Conservation (phyloP, 1,140 invertebrate genomes). For the Bombus waltoni region DNA sequence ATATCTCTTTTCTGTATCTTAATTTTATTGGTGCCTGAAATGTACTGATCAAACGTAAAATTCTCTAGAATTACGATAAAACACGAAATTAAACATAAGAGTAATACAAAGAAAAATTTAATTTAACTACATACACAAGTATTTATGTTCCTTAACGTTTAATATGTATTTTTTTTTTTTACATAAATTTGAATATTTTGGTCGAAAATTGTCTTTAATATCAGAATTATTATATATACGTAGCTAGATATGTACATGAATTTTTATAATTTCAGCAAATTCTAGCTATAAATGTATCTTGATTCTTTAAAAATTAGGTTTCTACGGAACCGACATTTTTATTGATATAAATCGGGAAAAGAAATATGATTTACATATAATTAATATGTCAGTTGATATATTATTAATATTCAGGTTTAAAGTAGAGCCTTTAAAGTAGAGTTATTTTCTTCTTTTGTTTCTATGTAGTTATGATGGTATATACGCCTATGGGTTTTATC, state of each 20-base stretch:
- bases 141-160: neutral
- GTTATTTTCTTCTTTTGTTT: neutral
- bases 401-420: neutral
- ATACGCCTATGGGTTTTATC: slow-evolving; percentile 28
- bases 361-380: no score
- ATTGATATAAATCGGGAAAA: neutral
- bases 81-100: slow-evolving; percentile 8
- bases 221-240: neutral
- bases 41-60: neutral
- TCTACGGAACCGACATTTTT: neutral
- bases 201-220: neutral
- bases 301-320: neutral
- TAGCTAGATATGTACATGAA: no score
- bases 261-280: no score
- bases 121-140: neutral
- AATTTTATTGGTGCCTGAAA: neutral
- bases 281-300: no score
- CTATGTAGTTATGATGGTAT: neutral
- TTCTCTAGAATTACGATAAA: slow-evolving; percentile 2
- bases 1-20: neutral
- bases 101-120: slow-evolving; percentile 8
- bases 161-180: neutral
- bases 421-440: neutral
- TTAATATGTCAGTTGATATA: no score
- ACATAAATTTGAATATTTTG: neutral